Evolutionary conservation across 2,888 invertebrate species (phyloP), one percentile per base, ranked within the genome.

Genomic region (Apocheima hispidaria): DNA sequence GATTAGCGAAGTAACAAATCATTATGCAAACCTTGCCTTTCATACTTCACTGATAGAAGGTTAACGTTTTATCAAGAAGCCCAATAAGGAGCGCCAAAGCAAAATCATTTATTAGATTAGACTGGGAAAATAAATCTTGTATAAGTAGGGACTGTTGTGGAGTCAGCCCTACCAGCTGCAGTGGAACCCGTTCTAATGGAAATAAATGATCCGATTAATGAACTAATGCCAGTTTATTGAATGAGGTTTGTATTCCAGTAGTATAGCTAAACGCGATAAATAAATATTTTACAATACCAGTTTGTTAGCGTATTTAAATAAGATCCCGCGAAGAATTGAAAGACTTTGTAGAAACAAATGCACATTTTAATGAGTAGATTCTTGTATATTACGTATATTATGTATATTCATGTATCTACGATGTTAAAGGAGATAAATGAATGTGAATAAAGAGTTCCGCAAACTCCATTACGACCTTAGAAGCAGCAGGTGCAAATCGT

Each of bases 121-220:
- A 58, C 55, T 18, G n/a, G 21, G 44, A 51, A 41, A 43, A 67
- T 62, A 60, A 59, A 68, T 65, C 62, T 58, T 36, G 52, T 53
- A 51, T 51, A 33, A 38, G 60, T 60, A 53, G 44, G 46, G 54
- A 33, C 14, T 26, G 4, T 41, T 35, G 43, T 67, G 68, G 69
- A 70, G 70, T 48, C 62, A 61, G 53, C 65, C 54, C 66, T 68
- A 61, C 53, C 58, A 43, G 48, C 46, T 67, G 63, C 69, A 68
- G 65, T 65, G 64, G 69, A 68, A 67, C 67, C 63, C 68, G 74
- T 69, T 72, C 51, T 71, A 79, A 78, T 73, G 69, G 72, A 75
- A 73, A 80, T 76, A 76, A 81, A 80, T 78, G 75, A 68, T 69
- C 61, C 54, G 61, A 71, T 65, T 64, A 68, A 63, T 61, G 44